Conservation (phyloP, 2,113 vertebrate species). For the Xenopus borealis region DNA sequence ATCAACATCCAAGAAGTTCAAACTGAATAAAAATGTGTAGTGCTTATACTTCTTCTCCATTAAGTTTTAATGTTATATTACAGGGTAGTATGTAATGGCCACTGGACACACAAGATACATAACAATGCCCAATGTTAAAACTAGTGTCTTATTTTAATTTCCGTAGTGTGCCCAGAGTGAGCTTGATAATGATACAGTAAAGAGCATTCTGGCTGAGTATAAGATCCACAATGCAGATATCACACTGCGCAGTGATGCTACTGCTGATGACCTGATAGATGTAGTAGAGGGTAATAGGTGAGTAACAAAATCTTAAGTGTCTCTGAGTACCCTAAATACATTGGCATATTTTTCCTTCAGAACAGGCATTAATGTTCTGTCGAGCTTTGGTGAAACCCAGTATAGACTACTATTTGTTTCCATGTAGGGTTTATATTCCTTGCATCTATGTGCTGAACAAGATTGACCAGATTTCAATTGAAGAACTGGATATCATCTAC, state of each 20-base stretch:
- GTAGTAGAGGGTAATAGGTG: constrained; percentile 97
- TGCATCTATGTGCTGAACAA: constrained; percentile 98
- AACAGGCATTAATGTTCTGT: too few species aligned
- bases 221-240: constrained; percentile 97
- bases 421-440: constrained; percentile 88
- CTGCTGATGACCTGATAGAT: constrained; percentile 95
- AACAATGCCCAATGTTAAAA: too few species aligned
- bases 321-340: neutral
- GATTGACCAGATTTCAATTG: constrained; percentile 97
- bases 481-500: constrained; percentile 96
- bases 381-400: too few species aligned
- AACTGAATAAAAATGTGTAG: too few species aligned
- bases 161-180: constrained; percentile 87
- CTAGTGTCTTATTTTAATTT: neutral
- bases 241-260: constrained; percentile 88
- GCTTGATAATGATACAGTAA: constrained; percentile 89
- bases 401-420: constrained; percentile 7
- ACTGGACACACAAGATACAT: too few species aligned
- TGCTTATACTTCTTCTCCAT: too few species aligned
- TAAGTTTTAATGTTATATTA: too few species aligned
- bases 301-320: neutral
- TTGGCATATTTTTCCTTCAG: neutral
- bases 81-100: too few species aligned
- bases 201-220: constrained; percentile 93
- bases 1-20: too few species aligned